Conservation (phyloP, 2,797 vertebrate genomes). For the Oceanodroma leucorhoa region DNA sequence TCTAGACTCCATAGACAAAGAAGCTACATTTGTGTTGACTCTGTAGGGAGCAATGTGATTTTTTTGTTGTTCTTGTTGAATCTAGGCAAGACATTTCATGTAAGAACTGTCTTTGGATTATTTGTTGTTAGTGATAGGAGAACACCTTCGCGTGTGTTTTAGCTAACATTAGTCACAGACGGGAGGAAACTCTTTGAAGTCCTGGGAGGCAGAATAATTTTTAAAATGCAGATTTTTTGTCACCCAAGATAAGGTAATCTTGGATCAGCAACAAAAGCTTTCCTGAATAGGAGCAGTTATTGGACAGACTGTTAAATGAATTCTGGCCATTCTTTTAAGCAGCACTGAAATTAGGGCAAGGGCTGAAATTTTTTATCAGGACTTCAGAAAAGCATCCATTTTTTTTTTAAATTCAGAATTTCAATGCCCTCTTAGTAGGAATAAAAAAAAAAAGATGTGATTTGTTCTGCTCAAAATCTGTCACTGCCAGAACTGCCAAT, state of each 20-base stretch:
- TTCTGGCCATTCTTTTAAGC: not conserved
- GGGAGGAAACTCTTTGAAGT: slow-evolving; percentile 50
- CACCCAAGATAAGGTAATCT: slow-evolving; percentile 10
- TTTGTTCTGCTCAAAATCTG: not conserved
- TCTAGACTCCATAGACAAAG: not conserved
- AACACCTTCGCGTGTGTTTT: slow-evolving; percentile 8
- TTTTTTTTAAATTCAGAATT: not conserved
- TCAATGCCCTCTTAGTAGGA: not conserved
- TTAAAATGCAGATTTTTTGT: slow-evolving; percentile 23
- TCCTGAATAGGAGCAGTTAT: not conserved
- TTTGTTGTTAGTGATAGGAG: slow-evolving; percentile 29
- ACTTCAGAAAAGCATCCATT: not conserved
- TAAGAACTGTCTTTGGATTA: slow-evolving; percentile 22
- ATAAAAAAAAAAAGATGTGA: fast-evolving
- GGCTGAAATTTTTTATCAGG: not conserved
- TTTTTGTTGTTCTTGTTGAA: slow-evolving; percentile 7
- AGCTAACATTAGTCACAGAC: slow-evolving; percentile 36
- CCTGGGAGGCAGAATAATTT: not conserved
- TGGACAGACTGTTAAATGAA: not conserved
- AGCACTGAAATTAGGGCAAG: not conserved
- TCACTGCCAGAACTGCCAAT: not conserved
- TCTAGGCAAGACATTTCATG: slow-evolving; percentile 9
- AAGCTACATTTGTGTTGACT: not conserved
- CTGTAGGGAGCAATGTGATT: not conserved
- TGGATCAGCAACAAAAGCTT: slow-evolving; percentile 11